Conservation (phyloP, 2,113 vertebrate species). For the Buteo buteo region DNA sequence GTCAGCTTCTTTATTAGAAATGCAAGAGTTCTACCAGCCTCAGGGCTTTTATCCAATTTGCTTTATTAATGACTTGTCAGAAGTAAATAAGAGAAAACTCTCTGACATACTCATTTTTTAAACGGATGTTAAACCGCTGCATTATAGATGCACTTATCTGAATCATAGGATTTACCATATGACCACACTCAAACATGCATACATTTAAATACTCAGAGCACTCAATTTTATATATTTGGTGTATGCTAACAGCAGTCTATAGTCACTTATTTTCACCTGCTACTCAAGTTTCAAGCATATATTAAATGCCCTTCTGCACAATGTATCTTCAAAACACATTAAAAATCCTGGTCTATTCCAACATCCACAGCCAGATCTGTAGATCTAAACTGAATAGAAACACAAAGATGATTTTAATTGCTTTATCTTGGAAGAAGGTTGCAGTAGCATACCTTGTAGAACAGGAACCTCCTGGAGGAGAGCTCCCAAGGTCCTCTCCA, state of each 20-base stretch:
- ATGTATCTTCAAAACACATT: background rate
- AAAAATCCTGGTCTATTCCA: background rate
- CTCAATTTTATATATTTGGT: background rate
- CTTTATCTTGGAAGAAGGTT: background rate
- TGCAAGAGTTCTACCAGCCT: slow-evolving; percentile 12
- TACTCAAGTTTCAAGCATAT: background rate
- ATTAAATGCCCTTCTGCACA: background rate
- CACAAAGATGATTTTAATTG: background rate
- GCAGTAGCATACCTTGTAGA: background rate
- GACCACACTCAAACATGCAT: background rate
- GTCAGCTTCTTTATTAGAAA: background rate
- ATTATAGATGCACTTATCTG: background rate
- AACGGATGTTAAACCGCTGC: background rate
- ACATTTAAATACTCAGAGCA: background rate
- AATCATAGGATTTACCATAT: background rate
- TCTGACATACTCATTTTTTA: background rate
- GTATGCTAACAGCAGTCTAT: background rate
- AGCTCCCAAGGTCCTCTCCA: background rate
- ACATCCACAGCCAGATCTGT: background rate
- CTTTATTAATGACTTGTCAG: slow-evolving; percentile 50
- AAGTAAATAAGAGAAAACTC: slow-evolving; percentile 43
- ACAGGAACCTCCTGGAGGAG: background rate
- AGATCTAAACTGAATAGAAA: background rate
- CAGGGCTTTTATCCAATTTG: slow-evolving; percentile 39
- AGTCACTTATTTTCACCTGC: background rate